phyloP scores from a whole-genome alignment of 2,797 vertebrate species.

The Cottoperca gobio region DNA sequence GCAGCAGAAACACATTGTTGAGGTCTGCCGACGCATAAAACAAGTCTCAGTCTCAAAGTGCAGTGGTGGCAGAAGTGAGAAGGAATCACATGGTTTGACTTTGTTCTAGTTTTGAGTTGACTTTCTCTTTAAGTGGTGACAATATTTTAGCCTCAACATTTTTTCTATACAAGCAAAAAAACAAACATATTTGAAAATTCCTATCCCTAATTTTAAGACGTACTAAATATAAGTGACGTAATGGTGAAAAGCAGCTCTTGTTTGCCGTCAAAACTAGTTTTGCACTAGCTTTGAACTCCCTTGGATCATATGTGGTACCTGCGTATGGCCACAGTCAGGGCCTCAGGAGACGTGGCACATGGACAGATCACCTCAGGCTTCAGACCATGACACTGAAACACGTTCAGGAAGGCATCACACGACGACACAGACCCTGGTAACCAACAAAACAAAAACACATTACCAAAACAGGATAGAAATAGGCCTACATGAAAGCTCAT shows the following conservation, averaged over 20 bases:
- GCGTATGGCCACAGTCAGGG: constrained; percentile 96
- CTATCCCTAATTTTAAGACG: background rate
- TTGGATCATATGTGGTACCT: constrained; percentile 82
- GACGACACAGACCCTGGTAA: constrained; percentile 96
- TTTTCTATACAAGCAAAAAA: no score
- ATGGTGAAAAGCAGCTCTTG: background rate
- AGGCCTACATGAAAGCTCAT: background rate
- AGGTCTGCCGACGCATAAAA: background rate
- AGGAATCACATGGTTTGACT: background rate
- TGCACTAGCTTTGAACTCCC: background rate
- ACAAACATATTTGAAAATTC: background rate
- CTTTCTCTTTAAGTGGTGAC: background rate
- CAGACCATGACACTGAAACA: constrained; percentile 96
- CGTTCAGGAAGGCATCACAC: constrained; percentile 97
- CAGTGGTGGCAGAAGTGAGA: background rate
- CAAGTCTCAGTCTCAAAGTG: background rate
- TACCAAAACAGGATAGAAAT: background rate
- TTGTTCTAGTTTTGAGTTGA: background rate
- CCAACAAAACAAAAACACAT: constrained; percentile 4
- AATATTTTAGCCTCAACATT: background rate
- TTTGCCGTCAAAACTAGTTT: background rate
- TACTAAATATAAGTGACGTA: background rate
- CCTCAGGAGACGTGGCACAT: constrained; percentile 96
- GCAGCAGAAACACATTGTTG: background rate
- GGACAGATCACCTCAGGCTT: constrained; percentile 98